A percentile compares a stretch with the other conserved stretches of the same genome.
Evolutionary conservation across 1,140 invertebrate species (phyloP).

Genomic region (Apis dorsata): DNA sequence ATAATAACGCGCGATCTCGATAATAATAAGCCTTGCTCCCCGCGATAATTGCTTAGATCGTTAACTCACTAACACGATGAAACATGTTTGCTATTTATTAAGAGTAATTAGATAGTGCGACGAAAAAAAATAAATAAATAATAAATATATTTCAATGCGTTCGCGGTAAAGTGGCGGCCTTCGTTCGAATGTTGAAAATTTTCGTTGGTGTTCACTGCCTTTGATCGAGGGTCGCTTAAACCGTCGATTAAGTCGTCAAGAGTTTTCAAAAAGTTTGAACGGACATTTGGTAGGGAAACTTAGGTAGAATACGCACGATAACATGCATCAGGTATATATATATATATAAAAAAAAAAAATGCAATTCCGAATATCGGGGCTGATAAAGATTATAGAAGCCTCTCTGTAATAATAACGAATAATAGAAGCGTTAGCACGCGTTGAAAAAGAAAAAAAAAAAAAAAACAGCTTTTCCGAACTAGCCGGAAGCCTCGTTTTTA

Average conservation of each 20-base stretch:
- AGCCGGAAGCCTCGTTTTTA: too few species aligned
- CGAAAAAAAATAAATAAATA: conserved; percentile 18
- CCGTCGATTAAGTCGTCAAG: not conserved
- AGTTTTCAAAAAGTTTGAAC: conserved; percentile 3
- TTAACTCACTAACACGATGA: conserved; percentile 5
- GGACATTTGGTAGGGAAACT: not conserved
- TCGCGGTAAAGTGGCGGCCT: conserved; percentile 47
- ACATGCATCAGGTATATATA: not conserved
- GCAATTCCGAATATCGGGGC: not conserved
- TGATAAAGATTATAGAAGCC: not conserved
- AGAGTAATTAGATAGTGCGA: conserved; percentile 43
- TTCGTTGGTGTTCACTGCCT: conserved; percentile 70
- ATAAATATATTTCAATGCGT: not conserved
- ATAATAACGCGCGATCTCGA: not conserved
- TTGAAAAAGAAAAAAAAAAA: too few species aligned
- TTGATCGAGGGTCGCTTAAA: conserved; percentile 68
- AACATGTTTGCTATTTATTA: conserved; percentile 59
- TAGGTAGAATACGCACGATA: not conserved
- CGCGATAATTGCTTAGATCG: conserved; percentile 5
- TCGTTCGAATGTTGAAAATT: conserved; percentile 68
- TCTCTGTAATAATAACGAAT: not conserved
- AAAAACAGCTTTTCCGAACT: too few species aligned
- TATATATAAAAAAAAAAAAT: too few species aligned
- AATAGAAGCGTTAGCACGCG: not conserved
- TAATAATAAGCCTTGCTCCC: not conserved